Evolutionary conservation across 1,140 invertebrate species (phyloP), one percentile per base, ranked within the genome.

Genomic region (Ptiloglossa arizonensis): DNA sequence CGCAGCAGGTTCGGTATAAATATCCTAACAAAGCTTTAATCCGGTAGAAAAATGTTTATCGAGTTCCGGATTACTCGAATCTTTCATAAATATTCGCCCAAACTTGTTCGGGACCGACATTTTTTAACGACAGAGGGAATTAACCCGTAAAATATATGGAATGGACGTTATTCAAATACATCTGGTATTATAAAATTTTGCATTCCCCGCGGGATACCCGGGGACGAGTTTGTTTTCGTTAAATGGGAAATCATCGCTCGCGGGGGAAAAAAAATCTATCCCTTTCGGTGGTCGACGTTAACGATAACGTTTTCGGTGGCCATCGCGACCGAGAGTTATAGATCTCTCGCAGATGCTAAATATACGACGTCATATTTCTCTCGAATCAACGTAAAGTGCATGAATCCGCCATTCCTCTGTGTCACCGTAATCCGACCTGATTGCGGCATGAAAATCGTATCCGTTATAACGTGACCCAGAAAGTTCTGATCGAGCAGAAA

Each of bases 341-440:
- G 32, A 50, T 75, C 44, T 24, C n/a, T 56, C 35, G 32, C 27
- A 13, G 66, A 70, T 82, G 79, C 70, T 69, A 63, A 63, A 56
- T 19, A 22, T 13, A 54, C 6, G 27, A 60, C 17, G 27, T 57
- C n/a, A n/a, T 46, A 66, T 32, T 75, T 68, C 44, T 29, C 62
- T 35, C 15, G 11, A 27, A 13, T 46, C 35, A 44, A 6, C 29
- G n/a, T 22, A 17, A 46, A 54, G 27, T 24, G 22, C 27, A 67
- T 24, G 15, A 15, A 64, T 57, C 27, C n/a, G 17, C 38, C 60
- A 32, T 74, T 54, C 15, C 17, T 56, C 22, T 2, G 11, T 5
- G 57, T 52, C 48, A 38, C 17, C 46, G 35, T 54, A 67, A 74
- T 56, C 44, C 63, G 38, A 41, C 27, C 27, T 19, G 62, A 46